Base-by-base conservation (phyloP, 2,113 vertebrate species). In the Scopus umbretta region DNA sequence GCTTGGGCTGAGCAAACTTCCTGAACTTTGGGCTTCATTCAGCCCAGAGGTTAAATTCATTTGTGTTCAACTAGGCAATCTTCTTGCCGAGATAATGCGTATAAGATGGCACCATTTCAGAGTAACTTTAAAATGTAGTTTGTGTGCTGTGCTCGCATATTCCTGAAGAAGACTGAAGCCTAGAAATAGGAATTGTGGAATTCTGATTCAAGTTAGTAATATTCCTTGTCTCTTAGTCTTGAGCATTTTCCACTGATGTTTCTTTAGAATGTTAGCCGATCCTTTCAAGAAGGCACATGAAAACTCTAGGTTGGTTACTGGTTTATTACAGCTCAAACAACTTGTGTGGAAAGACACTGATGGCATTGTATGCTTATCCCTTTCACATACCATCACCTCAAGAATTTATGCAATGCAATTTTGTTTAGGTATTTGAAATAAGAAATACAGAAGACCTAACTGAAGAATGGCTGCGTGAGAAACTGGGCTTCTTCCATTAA, bases 371-470 rank as follows among this genome's bases (percentile, higher is more conserved):
- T 79, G 68, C 42, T 92, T 34, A 27, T 55, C 49, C 63, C 58
- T 75, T 82, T 34, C 34, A 29, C 87, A 16, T 56, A 7, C 73
- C 34, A 43, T 16, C 86, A n/a, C 81, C 26, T 94, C 26, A 71
- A 75, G 85, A 89, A 55, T 2, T 92, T n/a, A 75, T 50, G 8
- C 79, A 9, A 45, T 96, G 40, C 75, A 61, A 25, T 96, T 96
- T 91, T 88, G 42, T 89, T 70, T 98, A 99, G 99, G 99, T 99
- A 93, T 99, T 99, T 97, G 99, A 99, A 98, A 99, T 99, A 97
- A 98, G 99, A 93, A 99, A 99, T 98, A 99, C 99, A 9, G 99
- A 99, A 98, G 99, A 99, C 97, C 98, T 99, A 53, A 99, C 99
- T 67, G 40, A 99, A 98, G 99, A 99, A 79, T 99, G 99, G 99